Base-by-base conservation (phyloP, 1,140 invertebrate genomes). In the Cydia pomonella region DNA sequence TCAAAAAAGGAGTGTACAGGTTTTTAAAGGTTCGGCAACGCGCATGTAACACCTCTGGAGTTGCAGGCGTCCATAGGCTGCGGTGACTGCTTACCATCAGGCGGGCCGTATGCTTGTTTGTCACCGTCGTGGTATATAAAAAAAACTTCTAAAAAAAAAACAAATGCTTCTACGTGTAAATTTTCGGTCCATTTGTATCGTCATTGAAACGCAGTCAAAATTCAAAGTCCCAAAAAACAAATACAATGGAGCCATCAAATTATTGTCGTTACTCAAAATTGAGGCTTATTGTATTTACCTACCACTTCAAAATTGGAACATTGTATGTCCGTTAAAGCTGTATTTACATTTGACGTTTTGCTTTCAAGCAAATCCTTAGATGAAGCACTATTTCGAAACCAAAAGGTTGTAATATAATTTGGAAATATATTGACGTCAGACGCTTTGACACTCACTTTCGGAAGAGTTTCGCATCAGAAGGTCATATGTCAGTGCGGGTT, bases 201-300 rank as follows among this genome's bases (percentile, higher is more conserved):
- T 50, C 6, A 18, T 50, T 18, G 47, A 50, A 59, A 53, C 50
- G 21, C 53, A 59, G 53, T 59, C 10, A 59, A 59, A 59, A 59
- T 23, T 59, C 21, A 59, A 59, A 50, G 47, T 7, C 21, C 53
- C 0, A 59, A 1, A n/a, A 59, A 59, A 59, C 53, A 59, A 23
- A 59, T 5, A 59, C 53, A 59, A 59, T 59, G 53, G 53, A n/a
- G 7, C 47, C 53, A 59, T 23, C 53, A 23, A 59, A 59, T 59
- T 23, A 59, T 59, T 59, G 53, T 23, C 21, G 21, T 59, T 9
- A 12, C 53, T 59, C 53, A 59, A 59, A 59, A 59, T 59, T 18
- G 53, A 23, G 21, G 53, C 53, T 59, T 59, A 59, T 59, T 59
- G 53, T 59, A 59, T 59, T 59, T 59, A 23, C 53, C 5, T 23